phyloP scores from a whole-genome alignment of 1,140 invertebrate species.

The Pogonus chalceus region DNA sequence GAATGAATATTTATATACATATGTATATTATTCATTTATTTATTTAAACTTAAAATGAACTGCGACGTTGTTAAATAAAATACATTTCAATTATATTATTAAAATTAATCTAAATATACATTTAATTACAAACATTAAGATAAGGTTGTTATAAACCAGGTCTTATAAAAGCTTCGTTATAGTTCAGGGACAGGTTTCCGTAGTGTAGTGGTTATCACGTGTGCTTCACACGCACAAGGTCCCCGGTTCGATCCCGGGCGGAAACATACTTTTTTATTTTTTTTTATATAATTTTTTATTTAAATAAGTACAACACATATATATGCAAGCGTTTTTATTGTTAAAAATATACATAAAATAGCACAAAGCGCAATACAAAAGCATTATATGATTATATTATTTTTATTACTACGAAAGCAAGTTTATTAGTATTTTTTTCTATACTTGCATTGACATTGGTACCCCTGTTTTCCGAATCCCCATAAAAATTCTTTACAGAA shows the following conservation, averaged over 20 bases:
- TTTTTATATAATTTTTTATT: too few species aligned
- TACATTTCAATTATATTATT: too few species aligned
- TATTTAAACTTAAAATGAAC: too few species aligned
- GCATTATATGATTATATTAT: background rate
- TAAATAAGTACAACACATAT: too few species aligned
- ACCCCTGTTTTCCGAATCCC: conserved; percentile 97
- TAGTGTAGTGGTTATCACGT: conserved; percentile 67
- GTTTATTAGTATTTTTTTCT: conserved; percentile 5
- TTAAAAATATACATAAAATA: background rate
- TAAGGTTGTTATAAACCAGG: too few species aligned
- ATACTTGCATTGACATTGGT: conserved; percentile 85
- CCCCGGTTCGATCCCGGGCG: conserved; percentile 80
- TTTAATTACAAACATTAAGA: too few species aligned
- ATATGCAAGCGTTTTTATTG: background rate
- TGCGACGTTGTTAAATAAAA: too few species aligned
- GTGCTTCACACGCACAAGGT: conserved; percentile 70
- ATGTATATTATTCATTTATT: too few species aligned
- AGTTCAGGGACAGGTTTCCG: conserved; percentile 47
- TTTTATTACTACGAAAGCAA: background rate
- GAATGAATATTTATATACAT: too few species aligned
- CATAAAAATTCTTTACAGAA: conserved; percentile 98
- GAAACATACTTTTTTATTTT: too few species aligned
- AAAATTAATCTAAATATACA: too few species aligned
- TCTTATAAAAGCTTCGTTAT: too few species aligned
- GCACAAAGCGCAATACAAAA: background rate